phyloP scores from a whole-genome alignment of 2,888 invertebrate species.

The Caenorhabditis uteleia region DNA sequence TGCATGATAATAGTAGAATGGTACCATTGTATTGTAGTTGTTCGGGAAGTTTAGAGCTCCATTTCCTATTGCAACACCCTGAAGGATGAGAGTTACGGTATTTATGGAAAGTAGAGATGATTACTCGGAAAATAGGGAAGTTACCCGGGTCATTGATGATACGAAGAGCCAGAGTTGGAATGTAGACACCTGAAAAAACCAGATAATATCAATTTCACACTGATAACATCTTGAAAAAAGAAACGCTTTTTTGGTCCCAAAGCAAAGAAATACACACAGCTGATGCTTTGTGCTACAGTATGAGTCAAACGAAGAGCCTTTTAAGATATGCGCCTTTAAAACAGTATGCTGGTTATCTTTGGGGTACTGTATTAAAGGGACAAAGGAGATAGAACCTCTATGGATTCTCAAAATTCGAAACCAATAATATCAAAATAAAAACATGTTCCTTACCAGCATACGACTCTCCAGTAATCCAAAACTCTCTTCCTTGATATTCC shows the following conservation, averaged over 20 bases:
- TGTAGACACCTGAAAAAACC: too few species aligned
- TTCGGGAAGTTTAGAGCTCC: conserved; percentile 69
- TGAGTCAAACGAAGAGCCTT: too few species aligned
- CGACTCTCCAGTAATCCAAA: conserved; percentile 72
- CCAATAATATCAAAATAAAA: background rate
- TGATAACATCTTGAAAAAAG: too few species aligned
- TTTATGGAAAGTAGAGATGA: background rate
- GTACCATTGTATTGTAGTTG: conserved; percentile 58
- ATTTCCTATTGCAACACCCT: conserved; percentile 73
- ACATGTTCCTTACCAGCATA: conserved; percentile 18
- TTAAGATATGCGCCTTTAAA: too few species aligned
- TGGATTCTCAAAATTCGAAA: conserved; percentile 5
- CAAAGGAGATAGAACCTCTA: too few species aligned
- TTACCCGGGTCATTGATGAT: conserved; percentile 44
- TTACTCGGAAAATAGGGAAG: conserved; percentile 54
- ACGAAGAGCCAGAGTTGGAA: conserved; percentile 68
- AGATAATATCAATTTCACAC: too few species aligned
- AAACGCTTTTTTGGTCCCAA: too few species aligned
- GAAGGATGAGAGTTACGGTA: conserved; percentile 8
- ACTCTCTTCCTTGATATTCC: conserved; percentile 70
- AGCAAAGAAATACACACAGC: too few species aligned
- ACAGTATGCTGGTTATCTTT: too few species aligned
- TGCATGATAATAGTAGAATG: conserved; percentile 60
- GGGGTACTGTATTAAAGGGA: too few species aligned
- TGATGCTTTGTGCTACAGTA: too few species aligned